These are phyloP conservation scores for Cirrhinus mrigala DNA, from an alignment of 2,797 vertebrate genomes.

Conservation along the genomic window DNA sequence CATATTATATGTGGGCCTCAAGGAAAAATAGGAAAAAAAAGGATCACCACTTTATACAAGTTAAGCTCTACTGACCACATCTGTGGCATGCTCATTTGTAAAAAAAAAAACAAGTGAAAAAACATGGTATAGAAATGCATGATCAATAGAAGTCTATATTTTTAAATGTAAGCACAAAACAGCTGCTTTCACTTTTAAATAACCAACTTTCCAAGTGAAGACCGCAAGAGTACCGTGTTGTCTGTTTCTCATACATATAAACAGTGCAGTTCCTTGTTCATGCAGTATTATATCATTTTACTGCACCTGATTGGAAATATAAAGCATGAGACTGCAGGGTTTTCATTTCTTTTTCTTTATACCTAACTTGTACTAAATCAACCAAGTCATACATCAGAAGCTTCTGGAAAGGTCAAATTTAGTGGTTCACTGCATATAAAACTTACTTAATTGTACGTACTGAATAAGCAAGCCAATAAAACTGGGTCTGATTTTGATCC, in stretches of 20 bases:
- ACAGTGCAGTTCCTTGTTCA: background rate
- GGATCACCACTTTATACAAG: background rate
- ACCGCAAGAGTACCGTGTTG: background rate
- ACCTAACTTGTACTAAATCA: background rate
- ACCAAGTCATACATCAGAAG: background rate
- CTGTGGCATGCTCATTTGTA: background rate
- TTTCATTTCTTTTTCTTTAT: background rate
- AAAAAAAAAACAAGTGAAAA: conserved; percentile 11
- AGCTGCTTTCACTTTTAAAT: background rate
- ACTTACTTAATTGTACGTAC: background rate
- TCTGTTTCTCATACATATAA: background rate
- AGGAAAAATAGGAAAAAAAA: background rate
- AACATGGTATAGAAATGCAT: background rate
- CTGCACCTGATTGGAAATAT: background rate
- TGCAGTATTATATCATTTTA: background rate
- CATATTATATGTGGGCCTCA: background rate
- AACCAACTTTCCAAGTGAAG: background rate
- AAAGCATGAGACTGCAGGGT: background rate
- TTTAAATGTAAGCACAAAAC: background rate
- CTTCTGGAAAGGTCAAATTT: background rate
- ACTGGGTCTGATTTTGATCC: background rate
- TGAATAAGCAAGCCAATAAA: background rate
- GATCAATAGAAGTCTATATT: background rate
- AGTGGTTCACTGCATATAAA: background rate
- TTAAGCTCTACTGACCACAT: background rate